Evolutionary conservation across 1,140 invertebrate genomes (phyloP), one percentile per base, ranked within the genome.

Genomic region (Drosophila ficusphila): DNA sequence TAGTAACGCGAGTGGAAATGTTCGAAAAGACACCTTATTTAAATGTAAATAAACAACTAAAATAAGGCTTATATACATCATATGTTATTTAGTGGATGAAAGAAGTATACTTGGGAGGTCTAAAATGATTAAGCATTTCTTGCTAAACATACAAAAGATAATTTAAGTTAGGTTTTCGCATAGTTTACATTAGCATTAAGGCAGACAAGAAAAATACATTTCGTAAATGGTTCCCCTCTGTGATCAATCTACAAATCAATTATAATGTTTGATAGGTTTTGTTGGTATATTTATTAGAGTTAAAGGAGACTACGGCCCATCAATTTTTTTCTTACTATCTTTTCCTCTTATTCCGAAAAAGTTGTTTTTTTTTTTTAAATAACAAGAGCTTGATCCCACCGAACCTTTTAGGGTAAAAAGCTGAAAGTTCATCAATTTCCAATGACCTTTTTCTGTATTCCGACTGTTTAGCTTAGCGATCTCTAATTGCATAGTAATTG

Each of bases 401-500:
- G 25, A 54, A 61, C 54, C 58, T 61, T 61, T 27, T 60, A 14
- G 25, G 58, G 53, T 29, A 52, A 54, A 72, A 42, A 49, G 76
- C 64, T 49, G 54, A 74, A 60, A 65, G 76, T 81, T 85, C 72
- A 86, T 61, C 54, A 60, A 65, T 58, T 76, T 60, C 31, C 11
- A 38, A 38, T 73, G 72, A 85, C 61, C 81, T 86, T 68, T 79
- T 58, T 23, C 11, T 46, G 2, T 19, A 39, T 39, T 8, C 27
- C 47, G 19, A 7, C 39, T 64, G 65, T 51, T 58, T 65, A 67
- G 46, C 62, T 42, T 65, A 67, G 41, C 14, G 42, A 58, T 54
- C 71, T 76, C 76, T 81, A 85, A 86, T 85, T 86, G 82, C 64
- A 79, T 86, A 88, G 85, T 86, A 85, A 85, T 85, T 85, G 79